These are phyloP conservation scores for Glossosoma conforme DNA, from an alignment of 1,140 invertebrate species.

Conservation along the genomic window DNA sequence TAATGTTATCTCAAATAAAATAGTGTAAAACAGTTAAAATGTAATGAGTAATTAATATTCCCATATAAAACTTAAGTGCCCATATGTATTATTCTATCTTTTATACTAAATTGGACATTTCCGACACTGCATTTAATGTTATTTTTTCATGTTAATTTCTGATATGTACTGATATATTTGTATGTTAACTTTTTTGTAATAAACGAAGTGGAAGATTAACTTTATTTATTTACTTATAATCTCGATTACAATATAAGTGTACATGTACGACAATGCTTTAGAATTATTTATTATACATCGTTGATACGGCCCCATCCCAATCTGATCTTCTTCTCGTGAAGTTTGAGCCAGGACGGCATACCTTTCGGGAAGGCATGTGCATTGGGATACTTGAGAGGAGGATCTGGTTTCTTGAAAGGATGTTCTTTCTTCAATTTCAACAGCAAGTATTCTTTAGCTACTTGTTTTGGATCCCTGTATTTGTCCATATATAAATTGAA, in stretches of 20 bases:
- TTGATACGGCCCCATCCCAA: constrained; percentile 63
- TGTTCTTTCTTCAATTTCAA: constrained; percentile 74
- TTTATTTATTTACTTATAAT: too few species aligned
- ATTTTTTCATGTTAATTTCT: too few species aligned
- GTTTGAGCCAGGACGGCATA: constrained; percentile 72
- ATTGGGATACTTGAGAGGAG: constrained; percentile 68
- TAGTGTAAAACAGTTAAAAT: too few species aligned
- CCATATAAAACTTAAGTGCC: too few species aligned
- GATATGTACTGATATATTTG: too few species aligned
- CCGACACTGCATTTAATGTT: too few species aligned
- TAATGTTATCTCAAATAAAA: too few species aligned
- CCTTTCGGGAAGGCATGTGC: constrained; percentile 54
- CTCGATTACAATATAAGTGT: neutral
- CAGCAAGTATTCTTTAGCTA: constrained; percentile 77
- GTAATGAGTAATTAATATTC: too few species aligned
- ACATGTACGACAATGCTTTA: neutral
- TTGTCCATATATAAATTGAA: constrained; percentile 90
- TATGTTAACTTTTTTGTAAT: too few species aligned
- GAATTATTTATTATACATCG: constrained; percentile 50
- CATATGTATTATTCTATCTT: too few species aligned
- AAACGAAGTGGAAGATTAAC: too few species aligned
- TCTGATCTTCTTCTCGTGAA: constrained; percentile 63
- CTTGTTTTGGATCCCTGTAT: constrained; percentile 83
- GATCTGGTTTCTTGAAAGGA: constrained; percentile 71
- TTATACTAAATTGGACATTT: too few species aligned